A percentile compares a stretch with the other conserved stretches of the same genome.
These are phyloP conservation scores for Bombyx mori DNA, from an alignment of 1,140 invertebrate genomes.

Conservation along the genomic window ASM3026992v2 NC_085110.1:7504501-7505000, in stretches of 20 bases:
- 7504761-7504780: not conserved
- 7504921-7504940: conserved; percentile 95
- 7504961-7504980: conserved; percentile 89
- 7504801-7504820: not conserved
- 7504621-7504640: too few relatives aligned
- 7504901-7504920: conserved; percentile 90
- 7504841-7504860: conserved; percentile 5
- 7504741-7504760: not conserved
- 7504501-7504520: too few relatives aligned
- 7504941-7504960: conserved; percentile 94
- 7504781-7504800: not conserved
- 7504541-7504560: too few relatives aligned
- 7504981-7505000: conserved; percentile 79
- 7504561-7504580: too few relatives aligned
- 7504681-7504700: too few relatives aligned
- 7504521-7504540: too few relatives aligned
- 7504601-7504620: too few relatives aligned
- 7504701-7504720: not conserved
- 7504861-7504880: conserved; percentile 3
- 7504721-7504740: not conserved
- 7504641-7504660: too few relatives aligned
- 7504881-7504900: conserved; percentile 81
- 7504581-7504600: too few relatives aligned
- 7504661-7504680: too few relatives aligned
- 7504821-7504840: conserved; percentile 1